A percentile compares a stretch with the other conserved stretches of the same genome.
Conservation (phyloP, 1,140 invertebrate genomes). For the Drosophila oshimai region DNA sequence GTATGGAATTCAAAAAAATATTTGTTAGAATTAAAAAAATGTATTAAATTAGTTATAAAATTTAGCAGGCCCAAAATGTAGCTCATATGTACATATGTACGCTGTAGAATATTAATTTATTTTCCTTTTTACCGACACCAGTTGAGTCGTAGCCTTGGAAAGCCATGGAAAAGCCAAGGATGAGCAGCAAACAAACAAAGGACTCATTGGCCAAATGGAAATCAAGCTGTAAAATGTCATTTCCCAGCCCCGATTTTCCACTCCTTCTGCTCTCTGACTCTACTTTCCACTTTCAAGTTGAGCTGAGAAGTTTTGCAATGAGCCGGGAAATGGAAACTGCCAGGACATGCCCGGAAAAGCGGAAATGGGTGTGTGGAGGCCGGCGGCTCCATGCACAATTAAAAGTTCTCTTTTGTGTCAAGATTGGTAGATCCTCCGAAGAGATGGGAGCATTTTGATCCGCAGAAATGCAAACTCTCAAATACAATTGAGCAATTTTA, state of each 20-base stretch:
- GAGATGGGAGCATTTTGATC: not conserved
- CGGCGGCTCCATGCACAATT: constrained; percentile 29
- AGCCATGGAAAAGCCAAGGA: not conserved
- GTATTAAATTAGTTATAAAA: too few relatives aligned
- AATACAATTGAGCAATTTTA: too few relatives aligned
- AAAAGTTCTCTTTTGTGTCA: constrained; percentile 39
- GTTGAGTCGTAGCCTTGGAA: constrained; percentile 2
- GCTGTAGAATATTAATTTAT: not conserved
- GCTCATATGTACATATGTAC: too few relatives aligned
- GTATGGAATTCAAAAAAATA: too few relatives aligned
- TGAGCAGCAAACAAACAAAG: constrained; percentile 37
- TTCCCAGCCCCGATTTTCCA: not conserved
- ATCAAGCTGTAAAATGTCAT: constrained; percentile 59
- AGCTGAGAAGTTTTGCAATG: constrained; percentile 41
- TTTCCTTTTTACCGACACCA: constrained; percentile 13
- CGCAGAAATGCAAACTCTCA: too few relatives aligned
- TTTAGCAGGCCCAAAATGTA: too few relatives aligned
- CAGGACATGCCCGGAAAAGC: constrained; percentile 33
- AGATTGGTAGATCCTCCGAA: not conserved
- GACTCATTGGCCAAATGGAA: constrained; percentile 59
- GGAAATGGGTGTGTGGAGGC: not conserved
- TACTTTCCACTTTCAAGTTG: constrained; percentile 31
- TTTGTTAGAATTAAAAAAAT: too few relatives aligned
- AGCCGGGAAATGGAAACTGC: constrained; percentile 45
- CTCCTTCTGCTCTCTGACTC: not conserved